Percentiles rank a stretch among this genome's conserved stretches.
These are phyloP conservation scores for Actias luna DNA, from an alignment of 2,888 invertebrate genomes.

Conservation along the genomic window DNA sequence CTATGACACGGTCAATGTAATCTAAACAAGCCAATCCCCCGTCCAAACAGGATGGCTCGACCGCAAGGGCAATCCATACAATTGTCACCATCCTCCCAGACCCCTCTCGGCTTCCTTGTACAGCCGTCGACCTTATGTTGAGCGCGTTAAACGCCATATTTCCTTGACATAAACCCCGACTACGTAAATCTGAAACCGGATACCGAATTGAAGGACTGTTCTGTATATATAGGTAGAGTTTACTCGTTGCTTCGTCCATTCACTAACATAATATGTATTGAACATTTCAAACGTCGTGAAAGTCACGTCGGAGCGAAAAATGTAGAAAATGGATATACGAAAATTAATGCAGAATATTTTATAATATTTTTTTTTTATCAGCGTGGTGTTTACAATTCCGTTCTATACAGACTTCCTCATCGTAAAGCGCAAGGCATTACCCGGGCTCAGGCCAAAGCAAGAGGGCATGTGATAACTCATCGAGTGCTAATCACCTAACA, in stretches of 20 bases:
- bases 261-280: background rate
- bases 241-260: background rate
- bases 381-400: too few species aligned
- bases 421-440: too few species aligned
- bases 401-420: too few species aligned
- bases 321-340: too few species aligned
- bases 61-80: constrained; percentile 69
- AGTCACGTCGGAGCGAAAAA: too few species aligned
- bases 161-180: background rate
- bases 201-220: constrained; percentile 28
- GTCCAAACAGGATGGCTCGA: constrained; percentile 56
- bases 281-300: background rate
- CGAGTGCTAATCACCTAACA: too few species aligned
- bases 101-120: constrained; percentile 55
- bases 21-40: constrained; percentile 7
- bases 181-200: constrained; percentile 41
- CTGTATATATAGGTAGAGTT: background rate
- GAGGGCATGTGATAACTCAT: too few species aligned
- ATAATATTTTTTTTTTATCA: too few species aligned
- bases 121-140: constrained; percentile 28
- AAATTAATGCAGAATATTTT: too few species aligned
- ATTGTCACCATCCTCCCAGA: constrained; percentile 69
- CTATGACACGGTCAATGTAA: background rate
- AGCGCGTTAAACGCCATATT: constrained; percentile 19
- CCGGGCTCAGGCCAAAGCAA: too few species aligned